A percentile compares a stretch with the other conserved stretches of the same genome.
These are phyloP conservation scores for Thunnus thynnus DNA, from an alignment of 2,113 vertebrate genomes.

Conservation along the genomic window DNA sequence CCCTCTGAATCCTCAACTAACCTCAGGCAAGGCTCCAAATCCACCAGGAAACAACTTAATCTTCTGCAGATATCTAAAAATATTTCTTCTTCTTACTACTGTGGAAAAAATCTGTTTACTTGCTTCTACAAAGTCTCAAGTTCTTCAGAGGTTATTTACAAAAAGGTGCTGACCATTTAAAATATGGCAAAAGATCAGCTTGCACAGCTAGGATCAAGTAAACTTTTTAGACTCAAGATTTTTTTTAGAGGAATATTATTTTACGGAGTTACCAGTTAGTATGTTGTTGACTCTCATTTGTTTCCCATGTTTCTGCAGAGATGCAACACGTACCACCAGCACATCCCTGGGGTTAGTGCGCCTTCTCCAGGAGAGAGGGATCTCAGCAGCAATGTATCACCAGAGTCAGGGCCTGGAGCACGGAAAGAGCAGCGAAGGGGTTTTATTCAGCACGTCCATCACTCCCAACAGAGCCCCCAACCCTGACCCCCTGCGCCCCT, in stretches of 20 bases:
- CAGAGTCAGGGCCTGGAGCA: slow-evolving; percentile 91
- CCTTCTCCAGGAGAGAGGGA: slow-evolving; percentile 96
- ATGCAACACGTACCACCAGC: slow-evolving; percentile 97
- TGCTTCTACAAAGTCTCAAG: neutral
- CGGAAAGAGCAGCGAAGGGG: slow-evolving; percentile 76
- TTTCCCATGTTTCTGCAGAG: slow-evolving; percentile 77
- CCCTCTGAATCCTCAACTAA: slow-evolving; percentile 97
- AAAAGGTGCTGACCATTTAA: neutral
- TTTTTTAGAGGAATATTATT: neutral
- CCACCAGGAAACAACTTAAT: neutral
- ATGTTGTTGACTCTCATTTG: neutral
- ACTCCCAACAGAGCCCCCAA: slow-evolving; percentile 82
- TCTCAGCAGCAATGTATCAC: slow-evolving; percentile 96
- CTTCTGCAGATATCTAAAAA: neutral
- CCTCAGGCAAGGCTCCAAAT: slow-evolving; percentile 77
- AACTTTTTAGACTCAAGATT: neutral
- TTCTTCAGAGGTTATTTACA: neutral
- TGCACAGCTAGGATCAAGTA: neutral
- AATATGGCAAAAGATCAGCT: neutral
- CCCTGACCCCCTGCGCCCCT: slow-evolving; percentile 85
- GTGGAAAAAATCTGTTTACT: neutral
- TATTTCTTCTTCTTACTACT: neutral
- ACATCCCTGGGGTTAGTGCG: slow-evolving; percentile 96
- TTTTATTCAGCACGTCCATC: slow-evolving; percentile 85
- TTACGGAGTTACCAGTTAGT: neutral